phyloP scores from a whole-genome alignment of 2,888 invertebrate species.

The Drosophila longiperda region DNA sequence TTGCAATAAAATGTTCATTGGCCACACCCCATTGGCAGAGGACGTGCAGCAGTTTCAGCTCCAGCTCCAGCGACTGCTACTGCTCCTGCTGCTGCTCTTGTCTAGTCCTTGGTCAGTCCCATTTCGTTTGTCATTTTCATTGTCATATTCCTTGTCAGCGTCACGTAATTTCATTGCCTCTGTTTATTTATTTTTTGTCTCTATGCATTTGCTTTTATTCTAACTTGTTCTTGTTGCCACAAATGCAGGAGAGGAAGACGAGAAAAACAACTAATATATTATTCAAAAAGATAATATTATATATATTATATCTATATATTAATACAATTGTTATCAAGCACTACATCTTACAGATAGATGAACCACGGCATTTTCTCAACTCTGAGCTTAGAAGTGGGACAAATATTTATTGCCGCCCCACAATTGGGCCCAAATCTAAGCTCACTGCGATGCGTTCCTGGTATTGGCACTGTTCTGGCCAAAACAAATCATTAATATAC shows the following conservation, averaged over 20 bases:
- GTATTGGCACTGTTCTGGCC: not conserved
- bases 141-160: slow-evolving; percentile 61
- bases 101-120: slow-evolving; percentile 22
- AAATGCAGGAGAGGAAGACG: slow-evolving; percentile 8
- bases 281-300: not conserved
- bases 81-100: slow-evolving; percentile 17
- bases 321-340: not conserved
- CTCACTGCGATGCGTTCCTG: slow-evolving; percentile 15
- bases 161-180: slow-evolving; percentile 77
- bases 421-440: slow-evolving; percentile 22
- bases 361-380: not conserved
- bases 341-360: not conserved
- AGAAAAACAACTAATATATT: slow-evolving; percentile 1
- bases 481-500: slow-evolving; percentile 37
- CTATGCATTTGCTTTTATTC: slow-evolving; percentile 44
- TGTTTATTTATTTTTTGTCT: slow-evolving; percentile 54
- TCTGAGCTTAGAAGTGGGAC: not conserved
- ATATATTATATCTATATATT: not conserved
- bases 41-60: slow-evolving; percentile 60
- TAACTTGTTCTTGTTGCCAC: slow-evolving; percentile 19
- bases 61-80: slow-evolving; percentile 37
- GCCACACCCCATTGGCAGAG: slow-evolving; percentile 78
- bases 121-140: slow-evolving; percentile 44
- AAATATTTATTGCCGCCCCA: not conserved
- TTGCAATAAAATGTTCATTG: slow-evolving; percentile 80